phyloP scores from a whole-genome alignment of 2,888 invertebrate species.

The Lithosia quadra region DNA sequence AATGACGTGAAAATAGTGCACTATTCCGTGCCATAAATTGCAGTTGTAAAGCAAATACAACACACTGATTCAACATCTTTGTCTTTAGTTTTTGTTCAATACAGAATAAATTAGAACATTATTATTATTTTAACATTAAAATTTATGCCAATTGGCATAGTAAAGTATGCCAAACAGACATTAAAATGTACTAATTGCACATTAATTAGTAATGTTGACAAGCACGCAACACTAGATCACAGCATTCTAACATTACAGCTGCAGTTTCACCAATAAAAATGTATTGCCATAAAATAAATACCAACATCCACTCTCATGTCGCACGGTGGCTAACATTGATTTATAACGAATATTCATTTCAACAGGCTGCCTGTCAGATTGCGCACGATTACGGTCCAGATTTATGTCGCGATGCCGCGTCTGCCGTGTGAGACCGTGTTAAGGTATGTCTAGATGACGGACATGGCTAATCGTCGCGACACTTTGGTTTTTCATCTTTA shows the following conservation, averaged over 20 bases:
- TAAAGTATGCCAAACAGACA: background rate
- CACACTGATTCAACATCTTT: too few species aligned
- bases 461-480: constrained; percentile 10
- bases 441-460: constrained; percentile 30
- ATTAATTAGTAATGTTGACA: background rate
- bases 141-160: background rate
- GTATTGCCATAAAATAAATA: constrained; percentile 36
- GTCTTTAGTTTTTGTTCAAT: too few species aligned
- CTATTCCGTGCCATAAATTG: too few species aligned
- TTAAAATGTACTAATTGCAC: background rate
- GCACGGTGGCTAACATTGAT: constrained; percentile 82
- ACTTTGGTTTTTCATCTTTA: background rate
- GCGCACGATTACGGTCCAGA: constrained; percentile 77
- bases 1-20: too few species aligned
- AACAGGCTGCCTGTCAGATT: constrained; percentile 82
- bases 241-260: constrained; percentile 9
- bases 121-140: too few species aligned
- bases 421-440: constrained; percentile 58
- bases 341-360: constrained; percentile 85
- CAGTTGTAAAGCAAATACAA: too few species aligned
- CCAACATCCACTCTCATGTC: constrained; percentile 38
- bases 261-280: constrained; percentile 33
- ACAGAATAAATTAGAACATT: too few species aligned
- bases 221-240: constrained; percentile 5
- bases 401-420: constrained; percentile 74